A percentile compares a stretch with the other conserved stretches of the same genome.
These are phyloP conservation scores for Microtus pennsylvanicus DNA, from an alignment of 2,113 vertebrate genomes.

Conservation along the genomic window DNA sequence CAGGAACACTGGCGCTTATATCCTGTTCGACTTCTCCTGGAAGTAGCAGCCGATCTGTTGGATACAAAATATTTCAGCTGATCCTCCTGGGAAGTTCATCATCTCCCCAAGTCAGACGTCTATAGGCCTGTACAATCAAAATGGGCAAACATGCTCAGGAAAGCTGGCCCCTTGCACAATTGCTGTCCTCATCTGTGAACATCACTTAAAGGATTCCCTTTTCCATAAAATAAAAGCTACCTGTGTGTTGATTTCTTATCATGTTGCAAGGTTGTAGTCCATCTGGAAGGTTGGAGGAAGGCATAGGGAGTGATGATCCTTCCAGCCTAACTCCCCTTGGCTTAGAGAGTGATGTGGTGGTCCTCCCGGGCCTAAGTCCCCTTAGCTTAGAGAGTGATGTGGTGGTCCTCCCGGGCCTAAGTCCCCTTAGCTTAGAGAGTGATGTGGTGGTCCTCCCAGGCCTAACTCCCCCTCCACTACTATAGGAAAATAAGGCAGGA, in stretches of 20 bases:
- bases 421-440: not conserved
- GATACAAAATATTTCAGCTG: conserved; percentile 70
- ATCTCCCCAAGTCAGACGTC: not conserved
- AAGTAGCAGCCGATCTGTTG: conserved; percentile 81
- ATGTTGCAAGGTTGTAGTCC: not conserved
- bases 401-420: not conserved
- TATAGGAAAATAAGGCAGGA: conserved; percentile 30
- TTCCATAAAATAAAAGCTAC: not conserved
- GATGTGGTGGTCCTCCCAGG: not conserved
- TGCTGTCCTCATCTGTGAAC: not conserved
- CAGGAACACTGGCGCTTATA: not conserved
- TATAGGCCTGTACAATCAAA: conserved; percentile 38
- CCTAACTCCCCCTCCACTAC: not conserved
- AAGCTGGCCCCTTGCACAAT: not conserved
- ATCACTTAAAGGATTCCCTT: not conserved
- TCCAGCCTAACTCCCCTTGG: not conserved
- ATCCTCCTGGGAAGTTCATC: not conserved
- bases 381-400: not conserved
- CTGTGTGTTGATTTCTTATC: not conserved
- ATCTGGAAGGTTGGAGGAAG: conserved; percentile 7
- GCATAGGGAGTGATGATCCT: not conserved
- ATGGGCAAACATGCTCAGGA: not conserved
- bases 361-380: not conserved
- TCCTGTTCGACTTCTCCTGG: conserved; percentile 86
- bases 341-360: not conserved